These are phyloP conservation scores for Heteromormyrus szaboi DNA, from an alignment of 2,797 vertebrate species.

Conservation along the genomic window DNA sequence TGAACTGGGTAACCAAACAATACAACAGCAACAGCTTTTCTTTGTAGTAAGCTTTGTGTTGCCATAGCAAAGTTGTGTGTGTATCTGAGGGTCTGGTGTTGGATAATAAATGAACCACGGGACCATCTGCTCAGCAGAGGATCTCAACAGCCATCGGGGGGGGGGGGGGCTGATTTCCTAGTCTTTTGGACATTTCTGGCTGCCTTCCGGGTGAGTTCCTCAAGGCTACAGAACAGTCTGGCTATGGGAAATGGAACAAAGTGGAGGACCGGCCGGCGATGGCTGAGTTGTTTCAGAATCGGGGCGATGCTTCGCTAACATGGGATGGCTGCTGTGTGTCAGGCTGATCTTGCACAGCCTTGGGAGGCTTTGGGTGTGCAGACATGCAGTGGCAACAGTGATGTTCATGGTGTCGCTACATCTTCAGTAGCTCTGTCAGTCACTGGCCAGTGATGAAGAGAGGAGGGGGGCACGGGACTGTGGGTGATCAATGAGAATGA, in stretches of 20 bases:
- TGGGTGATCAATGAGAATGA: background rate
- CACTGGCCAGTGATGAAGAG: background rate
- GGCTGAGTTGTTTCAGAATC: background rate
- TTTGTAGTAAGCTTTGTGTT: background rate
- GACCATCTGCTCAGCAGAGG: constrained; percentile 18
- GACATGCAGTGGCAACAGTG: background rate
- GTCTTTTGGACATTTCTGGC: background rate
- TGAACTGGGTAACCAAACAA: background rate
- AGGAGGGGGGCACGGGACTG: background rate
- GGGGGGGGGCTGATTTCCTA: background rate
- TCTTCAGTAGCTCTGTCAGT: background rate
- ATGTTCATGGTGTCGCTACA: background rate
- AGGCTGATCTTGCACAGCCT: background rate
- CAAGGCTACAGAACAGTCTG: background rate
- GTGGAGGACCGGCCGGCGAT: background rate
- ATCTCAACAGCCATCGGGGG: background rate
- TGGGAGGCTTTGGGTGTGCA: background rate
- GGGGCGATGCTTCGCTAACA: background rate
- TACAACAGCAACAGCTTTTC: background rate
- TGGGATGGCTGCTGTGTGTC: background rate
- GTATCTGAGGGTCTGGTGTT: background rate
- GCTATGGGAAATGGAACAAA: background rate
- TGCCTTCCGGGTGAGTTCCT: constrained; percentile 6
- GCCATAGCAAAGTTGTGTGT: background rate
- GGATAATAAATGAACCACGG: constrained; percentile 15